These are phyloP conservation scores for Clarias pachynema DNA, from an alignment of 2,797 vertebrate species.

Conservation along the genomic window DNA sequence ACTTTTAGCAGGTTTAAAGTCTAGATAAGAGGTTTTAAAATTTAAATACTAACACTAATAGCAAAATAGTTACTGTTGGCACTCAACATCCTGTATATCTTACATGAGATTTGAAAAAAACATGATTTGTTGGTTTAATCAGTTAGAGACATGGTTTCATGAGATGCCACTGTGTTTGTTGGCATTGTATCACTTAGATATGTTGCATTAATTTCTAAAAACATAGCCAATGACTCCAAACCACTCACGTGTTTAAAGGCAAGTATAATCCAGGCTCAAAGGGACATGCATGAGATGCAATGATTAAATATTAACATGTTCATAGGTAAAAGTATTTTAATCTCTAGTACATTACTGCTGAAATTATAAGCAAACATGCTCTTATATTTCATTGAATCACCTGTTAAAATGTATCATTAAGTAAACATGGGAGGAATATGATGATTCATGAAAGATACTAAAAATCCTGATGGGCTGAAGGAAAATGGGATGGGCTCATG, in stretches of 20 bases:
- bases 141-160: not conserved
- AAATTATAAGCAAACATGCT: not conserved
- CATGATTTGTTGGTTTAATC: not conserved
- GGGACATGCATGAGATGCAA: conserved; percentile 51
- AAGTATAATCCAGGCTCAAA: conserved; percentile 24
- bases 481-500: conserved; percentile 75
- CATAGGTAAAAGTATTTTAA: not conserved
- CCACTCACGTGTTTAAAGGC: not conserved
- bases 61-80: not conserved
- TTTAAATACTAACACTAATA: not conserved
- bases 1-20: too few relatives aligned
- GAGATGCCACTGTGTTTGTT: not conserved
- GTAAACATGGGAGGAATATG: conserved; percentile 4
- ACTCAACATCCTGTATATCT: not conserved
- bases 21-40: not conserved
- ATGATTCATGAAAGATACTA: conserved; percentile 56
- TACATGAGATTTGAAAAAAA: not conserved
- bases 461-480: conserved; percentile 64
- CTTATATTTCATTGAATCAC: conserved; percentile 2
- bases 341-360: not conserved
- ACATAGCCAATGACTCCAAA: not conserved
- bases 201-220: not conserved
- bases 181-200: not conserved
- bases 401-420: not conserved
- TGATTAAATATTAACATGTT: conserved; percentile 45